Evolutionary conservation across 2,888 invertebrate genomes (phyloP).

Genomic region (Baronia brevicornis): DNA sequence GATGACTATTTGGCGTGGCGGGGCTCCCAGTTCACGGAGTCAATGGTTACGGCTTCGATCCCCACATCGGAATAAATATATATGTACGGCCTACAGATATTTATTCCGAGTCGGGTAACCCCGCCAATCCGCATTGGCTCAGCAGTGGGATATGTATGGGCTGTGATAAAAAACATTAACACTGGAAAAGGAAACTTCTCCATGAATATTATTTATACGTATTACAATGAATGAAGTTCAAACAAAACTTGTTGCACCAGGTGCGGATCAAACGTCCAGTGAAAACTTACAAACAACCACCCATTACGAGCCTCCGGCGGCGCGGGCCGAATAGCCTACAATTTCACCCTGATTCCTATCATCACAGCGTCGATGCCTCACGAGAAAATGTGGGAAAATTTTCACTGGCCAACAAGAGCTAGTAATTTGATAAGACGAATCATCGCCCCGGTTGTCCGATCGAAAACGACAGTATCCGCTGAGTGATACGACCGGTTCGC

Average conservation of each 20-base stretch:
- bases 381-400: conserved; percentile 74
- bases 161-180: too few species aligned
- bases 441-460: conserved; percentile 56
- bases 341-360: conserved; percentile 73
- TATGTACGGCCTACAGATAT: too few species aligned
- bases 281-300: conserved; percentile 68
- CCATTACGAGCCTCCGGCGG: conserved; percentile 64
- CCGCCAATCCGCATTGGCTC: too few species aligned
- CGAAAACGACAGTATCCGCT: conserved; percentile 72
- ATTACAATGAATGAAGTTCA: too few species aligned
- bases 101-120: too few species aligned
- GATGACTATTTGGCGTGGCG: too few species aligned
- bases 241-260: conserved; percentile 19
- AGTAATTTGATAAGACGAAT: conserved; percentile 70
- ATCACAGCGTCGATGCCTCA: conserved; percentile 47
- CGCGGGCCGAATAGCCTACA: conserved; percentile 45
- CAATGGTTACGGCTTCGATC: too few species aligned
- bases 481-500: conserved; percentile 50
- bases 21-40: too few species aligned
- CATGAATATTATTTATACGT: too few species aligned
- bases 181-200: conserved; percentile 12
- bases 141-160: too few species aligned
- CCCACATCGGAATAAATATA: too few species aligned
- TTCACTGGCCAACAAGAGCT: conserved; percentile 58
- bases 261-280: conserved; percentile 65